Base-by-base conservation (phyloP, 2,797 vertebrate species). In the Coluber constrictor region DNA sequence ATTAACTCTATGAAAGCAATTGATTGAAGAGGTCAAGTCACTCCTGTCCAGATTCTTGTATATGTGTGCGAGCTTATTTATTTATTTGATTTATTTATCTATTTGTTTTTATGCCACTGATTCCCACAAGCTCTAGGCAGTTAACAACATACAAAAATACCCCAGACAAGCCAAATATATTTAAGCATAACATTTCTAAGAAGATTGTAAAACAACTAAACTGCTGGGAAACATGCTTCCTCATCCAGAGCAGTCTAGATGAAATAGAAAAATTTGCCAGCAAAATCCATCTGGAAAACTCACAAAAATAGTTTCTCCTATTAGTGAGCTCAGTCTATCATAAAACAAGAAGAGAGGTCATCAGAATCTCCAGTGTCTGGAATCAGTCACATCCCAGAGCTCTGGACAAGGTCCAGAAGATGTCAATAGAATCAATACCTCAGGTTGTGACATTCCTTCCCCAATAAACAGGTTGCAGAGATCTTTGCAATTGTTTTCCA, bases 1-100 rank as follows among this genome's bases (percentile, higher is more conserved):
- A 47, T 87, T 90, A 88, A 43, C 54, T 93, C 0, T 51, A 95
- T 94, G 91, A 90, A 93, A 70, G 29, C 32, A 16, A 37, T 37
- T 15, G 70, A 9, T 43, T 59, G 79, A 54, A 37, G 25, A 2
- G 51, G 5, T 25, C 2, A 20, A 87, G 95, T 94, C 56, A 18
- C 9, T 43, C 93, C 93, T 27, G 57, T 63, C 27, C 32, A 54
- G 55, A 61, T 70, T 23, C n/a, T 93, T 93, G 66, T 79, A 66
- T 56, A 93, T 59, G 60, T 60, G 43, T 43, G 18, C 3, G 11
- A 10, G 70, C 18, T 43, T 79, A 43, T 43, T 43, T 70, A 32
- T 70, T 32, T 23, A 23, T 79, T 43, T 79, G 74, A 20, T 79
- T 43, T 79, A 23, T 11, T 79, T 79, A 43, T 43, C 74, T 79